Evolutionary conservation across 2,888 invertebrate genomes (phyloP).

Genomic region (Barypeithes pellucidus): DNA sequence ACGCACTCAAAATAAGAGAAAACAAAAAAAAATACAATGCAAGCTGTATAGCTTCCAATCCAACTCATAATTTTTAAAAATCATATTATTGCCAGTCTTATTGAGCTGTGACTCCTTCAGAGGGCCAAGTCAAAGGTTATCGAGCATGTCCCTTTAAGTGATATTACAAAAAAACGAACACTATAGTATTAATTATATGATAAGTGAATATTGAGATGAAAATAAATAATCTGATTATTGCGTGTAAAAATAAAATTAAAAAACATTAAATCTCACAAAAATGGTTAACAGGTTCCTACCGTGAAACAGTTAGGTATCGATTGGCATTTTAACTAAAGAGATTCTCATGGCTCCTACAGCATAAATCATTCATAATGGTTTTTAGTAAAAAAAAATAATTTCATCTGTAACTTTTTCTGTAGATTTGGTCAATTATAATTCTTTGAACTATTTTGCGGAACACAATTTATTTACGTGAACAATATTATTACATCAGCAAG

Average conservation of each 20-base stretch:
- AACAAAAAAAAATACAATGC: too few species aligned
- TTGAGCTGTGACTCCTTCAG: too few species aligned
- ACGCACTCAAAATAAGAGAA: too few species aligned
- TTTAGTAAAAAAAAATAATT: constrained; percentile 48
- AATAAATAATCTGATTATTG: too few species aligned
- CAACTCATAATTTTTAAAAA: too few species aligned
- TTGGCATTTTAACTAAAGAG: constrained; percentile 31
- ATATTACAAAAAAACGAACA: too few species aligned
- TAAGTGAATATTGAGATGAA: too few species aligned
- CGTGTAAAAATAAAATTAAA: background rate
- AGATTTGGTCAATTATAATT: constrained; percentile 39
- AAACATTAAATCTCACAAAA: background rate
- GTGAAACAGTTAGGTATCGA: constrained; percentile 11
- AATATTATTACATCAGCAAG: constrained; percentile 40
- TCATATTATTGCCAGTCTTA: too few species aligned
- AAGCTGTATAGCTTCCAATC: too few species aligned
- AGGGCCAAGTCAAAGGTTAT: too few species aligned
- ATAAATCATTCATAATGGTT: constrained; percentile 31
- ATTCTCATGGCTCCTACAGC: constrained; percentile 37
- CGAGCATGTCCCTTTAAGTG: too few species aligned
- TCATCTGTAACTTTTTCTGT: constrained; percentile 38
- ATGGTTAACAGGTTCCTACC: constrained; percentile 2
- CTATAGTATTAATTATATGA: too few species aligned
- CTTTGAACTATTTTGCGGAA: constrained; percentile 45
- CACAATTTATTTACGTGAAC: constrained; percentile 48